These are phyloP conservation scores for Sparus aurata DNA, from an alignment of 2,797 vertebrate genomes.

Conservation along the genomic window DNA sequence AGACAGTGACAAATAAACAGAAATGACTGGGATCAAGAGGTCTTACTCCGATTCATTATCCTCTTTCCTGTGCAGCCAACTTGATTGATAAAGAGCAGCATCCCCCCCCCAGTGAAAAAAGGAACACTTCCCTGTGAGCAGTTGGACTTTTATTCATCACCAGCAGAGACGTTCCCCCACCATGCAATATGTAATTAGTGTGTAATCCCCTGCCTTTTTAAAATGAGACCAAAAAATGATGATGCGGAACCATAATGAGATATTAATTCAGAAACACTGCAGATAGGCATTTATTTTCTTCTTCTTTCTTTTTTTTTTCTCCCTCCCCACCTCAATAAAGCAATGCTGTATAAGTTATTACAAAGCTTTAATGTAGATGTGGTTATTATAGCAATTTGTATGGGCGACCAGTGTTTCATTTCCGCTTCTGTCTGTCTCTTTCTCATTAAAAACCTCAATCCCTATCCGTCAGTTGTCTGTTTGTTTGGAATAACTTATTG, in stretches of 20 bases:
- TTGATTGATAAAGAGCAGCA: conserved; percentile 60
- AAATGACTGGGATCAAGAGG: conserved; percentile 47
- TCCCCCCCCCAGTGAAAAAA: conserved; percentile 49
- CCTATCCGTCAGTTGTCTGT: conserved; percentile 77
- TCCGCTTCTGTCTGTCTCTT: conserved; percentile 78
- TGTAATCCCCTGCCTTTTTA: conserved; percentile 85
- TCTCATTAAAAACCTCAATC: conserved; percentile 83
- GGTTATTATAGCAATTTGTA: conserved; percentile 86
- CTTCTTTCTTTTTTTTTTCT: conserved; percentile 22
- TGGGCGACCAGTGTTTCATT: conserved; percentile 80
- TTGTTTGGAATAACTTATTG: conserved; percentile 71
- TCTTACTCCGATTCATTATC: conserved; percentile 53
- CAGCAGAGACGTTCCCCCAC: conserved; percentile 74
- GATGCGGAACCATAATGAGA: conserved; percentile 85
- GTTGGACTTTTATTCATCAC: conserved; percentile 80
- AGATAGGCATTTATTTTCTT: conserved; percentile 80
- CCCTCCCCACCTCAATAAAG: conserved; percentile 74
- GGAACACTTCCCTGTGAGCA: conserved; percentile 58
- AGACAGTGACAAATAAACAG: conserved; percentile 56
- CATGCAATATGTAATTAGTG: conserved; percentile 84
- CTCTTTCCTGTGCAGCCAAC: conserved; percentile 47
- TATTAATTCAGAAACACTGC: conserved; percentile 85
- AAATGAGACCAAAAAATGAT: conserved; percentile 86
- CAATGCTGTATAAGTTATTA: conserved; percentile 79
- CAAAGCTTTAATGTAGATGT: conserved; percentile 82